Evolutionary conservation across 2,797 vertebrate genomes (phyloP), one percentile per base, ranked within the genome.

Genomic region (Enteromius afrohamiltoni): DNA sequence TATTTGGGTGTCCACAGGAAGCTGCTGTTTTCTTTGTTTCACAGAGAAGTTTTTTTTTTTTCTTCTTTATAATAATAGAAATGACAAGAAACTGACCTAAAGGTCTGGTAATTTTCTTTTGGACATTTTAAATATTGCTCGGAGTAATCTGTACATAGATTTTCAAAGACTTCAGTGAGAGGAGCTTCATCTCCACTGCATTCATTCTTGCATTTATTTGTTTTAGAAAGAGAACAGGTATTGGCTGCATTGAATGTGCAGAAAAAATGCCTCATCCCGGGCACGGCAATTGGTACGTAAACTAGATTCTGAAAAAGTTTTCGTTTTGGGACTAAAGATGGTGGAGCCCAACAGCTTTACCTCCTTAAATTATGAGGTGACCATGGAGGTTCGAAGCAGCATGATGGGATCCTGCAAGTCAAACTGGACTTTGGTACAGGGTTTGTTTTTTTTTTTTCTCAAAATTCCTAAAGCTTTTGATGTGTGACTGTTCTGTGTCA

Each of bases 401-500:
- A 3, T 77, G 73, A 37, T 37, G 69, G 69, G 69, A 74, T 64
- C 58, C 80, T 51, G 23, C 47, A 67, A 82, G 58, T 65, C 82
- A 69, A 83, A 77, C 47, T 69, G 37, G 71, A 83, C 74, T 60
- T 77, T 58, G 68, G 69, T 83, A 77, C 79, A 85, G 84, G 88
- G 81, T 42, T 78, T 74, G 42, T 55, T 37, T 40, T 14, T 49
- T 14, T 47, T 47, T 47, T 47, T 14, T 16, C 14, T 45, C 42
- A 45, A 80, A 45, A 86, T 87, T 88, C 65, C 60, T 76, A 60
- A 62, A 82, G 19, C 86, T 87, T 88, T 88, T 77, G 87, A 87
- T 89, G 88, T 90, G 92, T 86, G 87, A 89, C 90, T 92, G 93
- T 94, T 93, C 92, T 91, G 92, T 68, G 92, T 94, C 92, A 94